phyloP scores from a whole-genome alignment of 2,888 invertebrate genomes.

The Ceramica pisi region DNA sequence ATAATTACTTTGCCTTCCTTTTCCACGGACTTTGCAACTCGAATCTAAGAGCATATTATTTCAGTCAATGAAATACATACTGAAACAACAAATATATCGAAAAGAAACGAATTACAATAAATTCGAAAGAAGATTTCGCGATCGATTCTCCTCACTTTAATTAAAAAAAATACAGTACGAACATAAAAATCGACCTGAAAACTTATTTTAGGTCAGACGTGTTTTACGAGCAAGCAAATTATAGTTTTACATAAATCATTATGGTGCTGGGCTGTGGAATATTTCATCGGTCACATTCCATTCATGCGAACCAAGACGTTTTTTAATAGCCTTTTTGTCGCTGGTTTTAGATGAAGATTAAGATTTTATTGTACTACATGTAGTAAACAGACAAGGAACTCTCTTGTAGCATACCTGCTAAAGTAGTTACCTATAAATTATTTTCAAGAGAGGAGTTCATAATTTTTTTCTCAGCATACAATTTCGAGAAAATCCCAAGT shows the following conservation, averaged over 20 bases:
- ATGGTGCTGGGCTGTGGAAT: slow-evolving; percentile 29
- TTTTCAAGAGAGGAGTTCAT: too few relatives aligned
- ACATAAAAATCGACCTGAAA: slow-evolving; percentile 47
- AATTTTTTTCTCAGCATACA: too few relatives aligned
- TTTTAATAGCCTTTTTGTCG: background rate
- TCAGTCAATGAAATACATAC: background rate
- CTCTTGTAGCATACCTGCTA: too few relatives aligned
- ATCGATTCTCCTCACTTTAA: slow-evolving; percentile 35
- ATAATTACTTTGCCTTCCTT: background rate
- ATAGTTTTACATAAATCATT: slow-evolving; percentile 52
- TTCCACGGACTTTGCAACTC: background rate
- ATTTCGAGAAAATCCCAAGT: too few relatives aligned
- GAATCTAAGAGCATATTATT: background rate
- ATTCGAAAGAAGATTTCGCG: slow-evolving; percentile 22
- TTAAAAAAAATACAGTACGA: slow-evolving; percentile 48
- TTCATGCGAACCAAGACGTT: slow-evolving; percentile 12
- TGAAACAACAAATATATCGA: background rate
- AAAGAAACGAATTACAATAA: slow-evolving; percentile 7
- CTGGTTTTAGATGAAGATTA: background rate
- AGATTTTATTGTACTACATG: too few relatives aligned
- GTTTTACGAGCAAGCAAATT: slow-evolving; percentile 55
- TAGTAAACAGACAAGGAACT: too few relatives aligned
- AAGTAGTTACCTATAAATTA: too few relatives aligned
- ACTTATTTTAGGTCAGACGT: slow-evolving; percentile 53
- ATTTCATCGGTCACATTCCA: slow-evolving; percentile 43